Conservation (phyloP, 2,888 invertebrate species). For the Heteromurus nitidus region DNA sequence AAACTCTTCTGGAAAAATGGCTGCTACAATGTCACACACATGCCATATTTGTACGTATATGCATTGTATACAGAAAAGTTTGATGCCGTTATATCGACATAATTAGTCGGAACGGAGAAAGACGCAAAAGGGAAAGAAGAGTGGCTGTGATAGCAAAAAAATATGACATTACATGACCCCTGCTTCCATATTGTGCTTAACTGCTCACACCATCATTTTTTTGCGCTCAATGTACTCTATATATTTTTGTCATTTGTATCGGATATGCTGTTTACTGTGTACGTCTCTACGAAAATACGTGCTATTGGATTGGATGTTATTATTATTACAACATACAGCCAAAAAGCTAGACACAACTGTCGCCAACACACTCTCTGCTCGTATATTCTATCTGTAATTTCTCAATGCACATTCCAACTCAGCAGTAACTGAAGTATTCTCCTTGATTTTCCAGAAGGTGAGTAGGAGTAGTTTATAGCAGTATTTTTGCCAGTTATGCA, state of each 20-base stretch:
- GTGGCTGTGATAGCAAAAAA: constrained; percentile 28
- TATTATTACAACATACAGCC: background rate
- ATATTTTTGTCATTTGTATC: no score
- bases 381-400: constrained; percentile 50
- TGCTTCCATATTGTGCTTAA: constrained; percentile 5
- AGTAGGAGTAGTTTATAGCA: constrained; percentile 30
- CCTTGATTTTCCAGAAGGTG: no score
- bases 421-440: constrained; percentile 27
- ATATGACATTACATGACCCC: constrained; percentile 57
- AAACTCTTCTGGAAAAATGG: no score
- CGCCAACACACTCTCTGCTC: constrained; percentile 43
- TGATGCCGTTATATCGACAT: background rate
- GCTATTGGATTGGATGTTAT: no score
- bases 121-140: constrained; percentile 21
- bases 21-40: no score
- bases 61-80: background rate
- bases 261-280: no score
- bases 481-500: background rate
- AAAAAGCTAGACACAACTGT: constrained; percentile 50
- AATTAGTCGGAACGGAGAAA: no score
- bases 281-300: no score
- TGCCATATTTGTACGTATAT: background rate
- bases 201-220: background rate
- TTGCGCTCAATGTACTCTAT: no score
- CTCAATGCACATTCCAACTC: constrained; percentile 55